These are phyloP conservation scores for Stenodema calcarata DNA, from an alignment of 2,888 invertebrate genomes.

Conservation along the genomic window DNA sequence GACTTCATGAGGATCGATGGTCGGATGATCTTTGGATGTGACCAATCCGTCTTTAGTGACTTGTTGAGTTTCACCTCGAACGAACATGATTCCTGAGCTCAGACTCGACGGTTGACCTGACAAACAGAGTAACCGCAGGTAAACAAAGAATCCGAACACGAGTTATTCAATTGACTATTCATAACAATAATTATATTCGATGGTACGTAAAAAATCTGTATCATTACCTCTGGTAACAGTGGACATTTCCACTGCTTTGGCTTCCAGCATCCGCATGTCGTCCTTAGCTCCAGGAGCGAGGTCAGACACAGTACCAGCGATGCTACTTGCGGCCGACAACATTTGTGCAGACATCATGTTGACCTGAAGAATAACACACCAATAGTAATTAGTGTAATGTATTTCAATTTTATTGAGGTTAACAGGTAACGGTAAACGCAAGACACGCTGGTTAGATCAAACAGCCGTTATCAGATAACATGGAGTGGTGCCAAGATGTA, in stretches of 20 bases:
- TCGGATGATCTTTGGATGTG: conserved; percentile 64
- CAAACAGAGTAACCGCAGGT: neutral
- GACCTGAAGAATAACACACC: conserved; percentile 61
- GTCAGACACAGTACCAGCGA: conserved; percentile 74
- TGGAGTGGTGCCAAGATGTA: too few relatives aligned
- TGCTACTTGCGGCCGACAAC: conserved; percentile 77
- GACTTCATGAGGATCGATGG: conserved; percentile 87
- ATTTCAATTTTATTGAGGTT: too few relatives aligned
- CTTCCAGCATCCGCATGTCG: conserved; percentile 88
- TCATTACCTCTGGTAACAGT: conserved; percentile 46
- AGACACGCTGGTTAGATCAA: too few relatives aligned
- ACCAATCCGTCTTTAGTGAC: conserved; percentile 57
- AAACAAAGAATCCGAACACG: too few relatives aligned
- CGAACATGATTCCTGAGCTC: conserved; percentile 78
- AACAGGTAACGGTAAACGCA: too few relatives aligned
- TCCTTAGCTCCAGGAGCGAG: conserved; percentile 79
- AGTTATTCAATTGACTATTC: too few relatives aligned
- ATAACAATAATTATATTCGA: too few relatives aligned
- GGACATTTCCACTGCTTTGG: conserved; percentile 77
- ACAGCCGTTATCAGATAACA: too few relatives aligned
- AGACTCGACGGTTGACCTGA: conserved; percentile 51
- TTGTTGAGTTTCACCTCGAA: conserved; percentile 83
- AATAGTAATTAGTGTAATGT: too few relatives aligned
- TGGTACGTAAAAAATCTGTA: too few relatives aligned
- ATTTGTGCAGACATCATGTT: conserved; percentile 99